phyloP scores from a whole-genome alignment of 2,888 invertebrate genomes.

The Philaethria dido region DNA sequence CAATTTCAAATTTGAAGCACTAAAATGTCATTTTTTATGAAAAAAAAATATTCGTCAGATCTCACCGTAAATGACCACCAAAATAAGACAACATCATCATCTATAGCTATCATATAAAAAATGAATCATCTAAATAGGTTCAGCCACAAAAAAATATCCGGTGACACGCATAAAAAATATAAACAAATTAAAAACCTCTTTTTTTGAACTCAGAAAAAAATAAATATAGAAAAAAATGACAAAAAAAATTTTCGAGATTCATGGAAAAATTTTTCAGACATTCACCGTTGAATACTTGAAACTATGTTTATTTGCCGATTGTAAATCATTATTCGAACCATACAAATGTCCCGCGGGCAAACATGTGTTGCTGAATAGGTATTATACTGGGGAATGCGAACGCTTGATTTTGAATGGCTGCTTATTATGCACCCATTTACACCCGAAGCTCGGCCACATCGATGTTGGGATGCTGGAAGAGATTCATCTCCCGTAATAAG shows the following conservation, averaged over 20 bases:
- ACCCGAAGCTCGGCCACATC: constrained; percentile 56
- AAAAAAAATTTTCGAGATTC: neutral
- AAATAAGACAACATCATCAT: too few relatives aligned
- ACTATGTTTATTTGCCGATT: constrained; percentile 39
- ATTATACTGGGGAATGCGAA: constrained; percentile 78
- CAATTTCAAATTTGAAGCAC: too few relatives aligned
- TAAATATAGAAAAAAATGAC: too few relatives aligned
- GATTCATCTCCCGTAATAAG: neutral
- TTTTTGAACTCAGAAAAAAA: too few relatives aligned
- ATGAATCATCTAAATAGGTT: too few relatives aligned
- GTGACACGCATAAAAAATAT: too few relatives aligned
- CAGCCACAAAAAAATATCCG: too few relatives aligned
- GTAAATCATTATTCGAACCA: constrained; percentile 81
- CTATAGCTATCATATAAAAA: too few relatives aligned
- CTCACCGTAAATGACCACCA: too few relatives aligned
- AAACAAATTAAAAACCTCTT: too few relatives aligned
- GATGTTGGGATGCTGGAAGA: constrained; percentile 33
- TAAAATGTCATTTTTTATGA: too few relatives aligned
- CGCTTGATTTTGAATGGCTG: constrained; percentile 79
- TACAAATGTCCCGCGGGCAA: constrained; percentile 76
- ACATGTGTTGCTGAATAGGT: constrained; percentile 78
- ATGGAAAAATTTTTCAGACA: constrained; percentile 17
- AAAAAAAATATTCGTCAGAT: too few relatives aligned
- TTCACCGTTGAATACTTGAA: constrained; percentile 10
- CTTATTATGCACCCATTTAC: constrained; percentile 84